phyloP scores from a whole-genome alignment of 2,797 vertebrate genomes.

The Poecile montanus region DNA sequence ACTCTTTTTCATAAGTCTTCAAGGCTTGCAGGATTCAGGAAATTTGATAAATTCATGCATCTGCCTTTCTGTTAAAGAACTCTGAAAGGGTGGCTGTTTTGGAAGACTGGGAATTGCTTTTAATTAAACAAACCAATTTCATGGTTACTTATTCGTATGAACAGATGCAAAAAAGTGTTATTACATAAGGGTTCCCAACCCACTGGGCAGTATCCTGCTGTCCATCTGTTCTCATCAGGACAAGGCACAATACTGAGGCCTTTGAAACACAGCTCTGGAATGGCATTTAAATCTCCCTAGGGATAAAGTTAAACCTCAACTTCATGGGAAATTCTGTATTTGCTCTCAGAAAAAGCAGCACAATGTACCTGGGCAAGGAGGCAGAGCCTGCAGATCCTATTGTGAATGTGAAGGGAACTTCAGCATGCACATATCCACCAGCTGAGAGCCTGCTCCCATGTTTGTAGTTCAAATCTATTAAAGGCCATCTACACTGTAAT shows the following conservation, averaged over 20 bases:
- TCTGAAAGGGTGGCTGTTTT: background rate
- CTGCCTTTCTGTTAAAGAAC: background rate
- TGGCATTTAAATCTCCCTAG: background rate
- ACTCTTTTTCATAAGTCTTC: background rate
- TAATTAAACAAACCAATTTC: slow-evolving; percentile 17
- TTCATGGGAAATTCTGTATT: background rate
- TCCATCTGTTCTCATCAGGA: background rate
- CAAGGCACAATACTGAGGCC: rapidly evolving
- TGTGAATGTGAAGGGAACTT: background rate
- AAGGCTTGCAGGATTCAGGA: background rate
- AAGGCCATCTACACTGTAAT: background rate
- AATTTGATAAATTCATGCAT: background rate
- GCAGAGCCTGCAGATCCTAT: background rate
- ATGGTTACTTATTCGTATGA: background rate
- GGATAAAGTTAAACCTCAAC: background rate
- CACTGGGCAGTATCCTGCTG: background rate
- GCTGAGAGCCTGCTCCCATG: background rate
- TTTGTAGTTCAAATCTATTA: background rate
- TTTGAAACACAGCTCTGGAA: background rate
- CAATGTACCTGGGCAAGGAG: background rate
- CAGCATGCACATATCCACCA: background rate
- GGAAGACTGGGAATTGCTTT: background rate
- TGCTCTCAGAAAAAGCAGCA: background rate
- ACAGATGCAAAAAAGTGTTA: background rate
- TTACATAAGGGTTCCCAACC: background rate